A percentile compares a stretch with the other conserved stretches of the same genome.
Conservation (phyloP, 2,888 invertebrate species). For the Panorpa germanica region DNA sequence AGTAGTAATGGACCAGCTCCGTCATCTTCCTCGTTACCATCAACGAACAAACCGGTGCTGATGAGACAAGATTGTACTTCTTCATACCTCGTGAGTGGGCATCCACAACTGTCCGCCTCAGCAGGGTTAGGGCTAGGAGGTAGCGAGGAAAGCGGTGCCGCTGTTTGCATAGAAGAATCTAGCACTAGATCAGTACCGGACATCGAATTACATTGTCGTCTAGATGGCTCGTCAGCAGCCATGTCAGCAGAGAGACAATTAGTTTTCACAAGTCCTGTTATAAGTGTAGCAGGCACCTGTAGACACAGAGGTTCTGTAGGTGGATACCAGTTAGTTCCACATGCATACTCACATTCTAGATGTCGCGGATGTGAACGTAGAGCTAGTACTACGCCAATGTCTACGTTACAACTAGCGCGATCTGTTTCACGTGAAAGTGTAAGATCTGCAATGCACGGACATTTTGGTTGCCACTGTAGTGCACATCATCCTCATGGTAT, state of each 20-base stretch:
- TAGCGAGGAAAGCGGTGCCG: slow-evolving; percentile 58
- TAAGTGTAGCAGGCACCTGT: slow-evolving; percentile 26
- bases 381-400: slow-evolving; percentile 62
- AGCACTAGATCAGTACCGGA: slow-evolving; percentile 62
- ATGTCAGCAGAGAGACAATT: slow-evolving; percentile 28
- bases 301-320: slow-evolving; percentile 42
- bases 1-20: slow-evolving; percentile 14
- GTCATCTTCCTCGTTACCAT: slow-evolving; percentile 23
- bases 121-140: slow-evolving; percentile 49
- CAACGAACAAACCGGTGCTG: slow-evolving; percentile 53
- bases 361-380: slow-evolving; percentile 55
- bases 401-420: slow-evolving; percentile 57
- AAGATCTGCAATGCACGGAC: slow-evolving; percentile 43
- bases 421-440: slow-evolving; percentile 72
- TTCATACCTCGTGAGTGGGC: slow-evolving; percentile 43
- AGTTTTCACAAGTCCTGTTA: slow-evolving; percentile 32
- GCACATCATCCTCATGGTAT: slow-evolving; percentile 34
- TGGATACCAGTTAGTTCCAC: slow-evolving; percentile 45
- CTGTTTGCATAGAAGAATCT: slow-evolving; percentile 40
- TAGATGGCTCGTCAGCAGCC: slow-evolving; percentile 19
- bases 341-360: slow-evolving; percentile 37
- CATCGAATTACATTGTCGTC: slow-evolving; percentile 59
- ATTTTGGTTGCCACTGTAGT: slow-evolving; percentile 19
- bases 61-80: slow-evolving; percentile 78
- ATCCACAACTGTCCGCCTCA: slow-evolving; percentile 47